phyloP scores from a whole-genome alignment of 2,797 vertebrate species.

The Agapornis canus region DNA sequence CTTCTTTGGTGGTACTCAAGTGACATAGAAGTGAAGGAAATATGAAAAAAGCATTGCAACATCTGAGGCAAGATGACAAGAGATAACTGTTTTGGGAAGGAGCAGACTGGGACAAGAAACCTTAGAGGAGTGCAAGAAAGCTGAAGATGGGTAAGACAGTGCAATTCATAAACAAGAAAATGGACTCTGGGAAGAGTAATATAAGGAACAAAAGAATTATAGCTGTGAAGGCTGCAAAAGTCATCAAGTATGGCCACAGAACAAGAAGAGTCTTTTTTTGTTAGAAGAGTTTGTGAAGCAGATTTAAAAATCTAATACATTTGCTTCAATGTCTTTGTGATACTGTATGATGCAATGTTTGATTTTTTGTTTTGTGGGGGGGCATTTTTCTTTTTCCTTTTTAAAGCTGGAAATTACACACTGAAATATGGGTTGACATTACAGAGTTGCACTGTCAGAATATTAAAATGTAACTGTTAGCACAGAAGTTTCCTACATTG shows the following conservation, averaged over 20 bases:
- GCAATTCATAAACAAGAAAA: not conserved
- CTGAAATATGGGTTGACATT: not conserved
- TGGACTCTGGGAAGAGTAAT: not conserved
- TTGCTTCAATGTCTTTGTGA: not conserved
- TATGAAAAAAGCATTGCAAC: not conserved
- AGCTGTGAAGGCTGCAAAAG: not conserved
- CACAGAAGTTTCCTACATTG: not conserved
- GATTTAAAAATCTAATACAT: not conserved
- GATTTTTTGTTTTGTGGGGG: accelerated
- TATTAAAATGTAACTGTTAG: not conserved
- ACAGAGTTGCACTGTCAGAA: not conserved
- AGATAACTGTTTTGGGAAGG: not conserved
- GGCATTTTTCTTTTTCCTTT: not conserved
- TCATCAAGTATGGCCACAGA: not conserved
- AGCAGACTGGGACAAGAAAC: not conserved
- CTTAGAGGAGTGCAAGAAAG: not conserved
- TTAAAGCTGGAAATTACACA: not conserved
- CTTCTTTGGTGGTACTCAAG: not conserved
- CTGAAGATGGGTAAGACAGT: not conserved
- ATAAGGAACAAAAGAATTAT: not conserved
- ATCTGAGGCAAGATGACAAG: not conserved
- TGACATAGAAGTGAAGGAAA: not conserved
- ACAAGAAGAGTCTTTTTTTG: accelerated
- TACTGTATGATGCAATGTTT: not conserved
- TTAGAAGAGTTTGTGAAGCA: not conserved